Conservation (phyloP, 1,140 invertebrate genomes). For the Drosophila virilis region DNA sequence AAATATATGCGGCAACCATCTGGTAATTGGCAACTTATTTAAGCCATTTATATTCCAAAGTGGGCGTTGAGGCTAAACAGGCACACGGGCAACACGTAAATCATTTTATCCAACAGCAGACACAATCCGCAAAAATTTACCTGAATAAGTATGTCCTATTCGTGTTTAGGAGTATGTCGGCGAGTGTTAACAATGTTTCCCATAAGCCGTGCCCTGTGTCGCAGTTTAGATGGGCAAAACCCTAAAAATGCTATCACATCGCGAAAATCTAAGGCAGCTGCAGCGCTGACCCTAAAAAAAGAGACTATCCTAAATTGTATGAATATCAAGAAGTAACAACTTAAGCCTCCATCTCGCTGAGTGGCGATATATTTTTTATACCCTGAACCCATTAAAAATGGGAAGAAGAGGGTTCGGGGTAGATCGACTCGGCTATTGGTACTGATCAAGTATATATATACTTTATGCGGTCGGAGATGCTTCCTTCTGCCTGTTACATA, state of each 20-base stretch:
- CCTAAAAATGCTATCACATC: conserved; percentile 24
- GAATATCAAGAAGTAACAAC: conserved; percentile 27
- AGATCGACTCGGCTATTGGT: no score
- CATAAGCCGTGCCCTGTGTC: conserved; percentile 29
- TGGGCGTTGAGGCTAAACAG: conserved; percentile 7
- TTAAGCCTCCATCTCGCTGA: conserved; percentile 53
- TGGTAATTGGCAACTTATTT: conserved; percentile 71
- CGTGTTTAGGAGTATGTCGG: background rate
- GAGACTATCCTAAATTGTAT: conserved; percentile 19
- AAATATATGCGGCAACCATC: conserved; percentile 62
- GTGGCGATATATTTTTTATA: no score
- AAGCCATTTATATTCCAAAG: conserved; percentile 38
- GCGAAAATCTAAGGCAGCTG: conserved; percentile 9
- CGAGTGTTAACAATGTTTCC: conserved; percentile 10
- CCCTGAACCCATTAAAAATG: no score
- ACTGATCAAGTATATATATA: no score
- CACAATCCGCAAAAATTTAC: conserved; percentile 55
- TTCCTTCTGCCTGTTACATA: no score
- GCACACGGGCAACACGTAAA: conserved; percentile 53
- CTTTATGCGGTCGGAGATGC: no score
- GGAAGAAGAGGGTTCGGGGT: no score
- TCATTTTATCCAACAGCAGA: conserved; percentile 73
- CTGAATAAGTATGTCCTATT: conserved; percentile 11
- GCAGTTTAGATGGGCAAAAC: background rate
- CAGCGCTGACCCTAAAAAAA: background rate